Base-by-base conservation (phyloP, 2,113 vertebrate genomes). In the Pluvianellus socialis region DNA sequence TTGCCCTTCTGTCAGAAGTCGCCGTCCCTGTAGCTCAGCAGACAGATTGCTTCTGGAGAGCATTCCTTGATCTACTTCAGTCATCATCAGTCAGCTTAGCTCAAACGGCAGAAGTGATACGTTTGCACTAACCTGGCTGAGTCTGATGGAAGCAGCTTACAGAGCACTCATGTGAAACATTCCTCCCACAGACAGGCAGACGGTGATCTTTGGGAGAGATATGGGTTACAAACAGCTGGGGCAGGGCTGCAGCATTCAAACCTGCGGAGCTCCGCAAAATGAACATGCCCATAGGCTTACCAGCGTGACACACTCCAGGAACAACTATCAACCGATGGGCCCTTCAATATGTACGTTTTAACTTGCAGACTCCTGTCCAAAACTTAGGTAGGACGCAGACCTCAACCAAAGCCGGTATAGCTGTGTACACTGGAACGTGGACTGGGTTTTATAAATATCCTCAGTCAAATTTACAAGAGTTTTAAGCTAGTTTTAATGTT, bases 341-440 rank as follows among this genome's bases (percentile, higher is more conserved):
- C 49, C 61, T 61, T 11, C 3, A 5, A 10, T 2, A 19, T 2
- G 0, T 2, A 0, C 0, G 12, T 35, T 79, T 71, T 55, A 65
- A 35, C 18, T 33, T 20, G 22, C 35, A 65, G 58, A 12, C 61
- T 81, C 26, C 44, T 59, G 20, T 49, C 30, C 47, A 47, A 35
- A 53, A 4, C 32, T 2, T 3, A 10, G 32, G 61, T 28, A 50
- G 56, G 74, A 22, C 13, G 33, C 47, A 21, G 66, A 30, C 21
- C 14, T 40, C 58, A 80, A 6, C 40, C 2, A 3, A 3, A 40
- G 63, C 32, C 5, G 3, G 10, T 30, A 21, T 40, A 63, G 33
- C n/a, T 82, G 53, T 0, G 4, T 16, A n/a, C 59, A 3, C 19
- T 63, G 32, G 32, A 73, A 33, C 4, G 10, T 0, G 28, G 49